Percentiles rank a stretch among this genome's conserved stretches.
Conservation (phyloP, 2,113 vertebrate genomes). For the Aleadryas rufinucha region DNA sequence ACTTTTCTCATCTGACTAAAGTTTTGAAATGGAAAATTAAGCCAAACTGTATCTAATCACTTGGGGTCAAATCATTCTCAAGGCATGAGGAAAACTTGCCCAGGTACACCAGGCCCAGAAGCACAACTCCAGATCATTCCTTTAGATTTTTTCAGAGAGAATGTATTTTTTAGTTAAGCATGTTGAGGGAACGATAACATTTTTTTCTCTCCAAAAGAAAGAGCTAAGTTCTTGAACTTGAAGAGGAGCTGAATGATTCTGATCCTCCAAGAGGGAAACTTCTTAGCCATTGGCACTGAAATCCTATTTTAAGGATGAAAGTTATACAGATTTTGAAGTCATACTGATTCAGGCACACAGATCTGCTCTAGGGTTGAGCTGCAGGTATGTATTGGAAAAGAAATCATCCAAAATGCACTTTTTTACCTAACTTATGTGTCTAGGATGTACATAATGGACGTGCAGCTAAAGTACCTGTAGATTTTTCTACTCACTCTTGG, state of each 20-base stretch:
- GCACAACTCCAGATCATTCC: neutral
- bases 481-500: neutral
- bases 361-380: neutral
- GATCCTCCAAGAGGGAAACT: neutral
- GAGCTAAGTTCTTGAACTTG: neutral
- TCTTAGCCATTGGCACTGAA: neutral
- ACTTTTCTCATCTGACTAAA: neutral
- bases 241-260: neutral
- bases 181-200: accelerated
- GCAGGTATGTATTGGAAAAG: neutral
- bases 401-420: neutral
- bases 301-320: neutral
- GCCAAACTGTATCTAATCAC: neutral
- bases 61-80: neutral
- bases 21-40: neutral
- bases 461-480: neutral
- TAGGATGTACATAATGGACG: neutral
- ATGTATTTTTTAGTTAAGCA: neutral
- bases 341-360: neutral
- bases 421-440: neutral
- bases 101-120: neutral
- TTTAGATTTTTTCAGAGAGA: neutral
- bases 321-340: neutral
- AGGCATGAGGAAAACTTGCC: neutral
- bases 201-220: neutral